These are phyloP conservation scores for Plectropomus leopardus DNA, from an alignment of 2,113 vertebrate genomes.

Conservation along the genomic window DNA sequence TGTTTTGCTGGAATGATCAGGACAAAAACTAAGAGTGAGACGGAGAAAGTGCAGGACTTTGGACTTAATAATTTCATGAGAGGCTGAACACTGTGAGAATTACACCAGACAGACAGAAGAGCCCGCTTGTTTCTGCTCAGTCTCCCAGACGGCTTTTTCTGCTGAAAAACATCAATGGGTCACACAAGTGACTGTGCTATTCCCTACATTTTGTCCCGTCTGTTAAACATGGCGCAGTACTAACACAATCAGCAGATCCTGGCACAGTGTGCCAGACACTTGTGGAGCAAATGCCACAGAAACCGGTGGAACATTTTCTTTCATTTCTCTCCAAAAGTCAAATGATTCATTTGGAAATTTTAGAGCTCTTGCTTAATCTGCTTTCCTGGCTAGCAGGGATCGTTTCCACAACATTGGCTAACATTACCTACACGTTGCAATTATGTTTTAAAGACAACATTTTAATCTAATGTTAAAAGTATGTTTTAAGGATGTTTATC, in stretches of 20 bases:
- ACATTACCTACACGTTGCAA: too few species aligned
- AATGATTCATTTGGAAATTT: slow-evolving; percentile 18
- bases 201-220: slow-evolving; percentile 65
- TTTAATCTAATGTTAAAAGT: too few species aligned
- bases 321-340: slow-evolving; percentile 6
- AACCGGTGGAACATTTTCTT: slow-evolving; percentile 14
- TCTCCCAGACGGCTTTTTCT: slow-evolving; percentile 31
- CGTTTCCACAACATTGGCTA: too few species aligned
- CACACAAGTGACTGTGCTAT: slow-evolving; percentile 17
- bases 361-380: slow-evolving; percentile 15
- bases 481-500: too few species aligned
- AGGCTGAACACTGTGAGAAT: slow-evolving; percentile 63
- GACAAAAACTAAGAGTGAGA: slow-evolving; percentile 27
- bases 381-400: too few species aligned
- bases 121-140: slow-evolving; percentile 25
- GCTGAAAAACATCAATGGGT: slow-evolving; percentile 31
- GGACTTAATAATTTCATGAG: slow-evolving; percentile 71
- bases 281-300: slow-evolving; percentile 34
- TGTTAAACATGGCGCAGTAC: slow-evolving; percentile 51
- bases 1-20: slow-evolving; percentile 48
- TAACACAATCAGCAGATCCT: slow-evolving; percentile 51
- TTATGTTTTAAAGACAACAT: too few species aligned
- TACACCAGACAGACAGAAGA: slow-evolving; percentile 44
- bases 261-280: slow-evolving; percentile 21
- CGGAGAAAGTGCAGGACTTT: slow-evolving; percentile 31